phyloP scores from a whole-genome alignment of 2,797 vertebrate species.

The Moxostoma hubbsi region DNA sequence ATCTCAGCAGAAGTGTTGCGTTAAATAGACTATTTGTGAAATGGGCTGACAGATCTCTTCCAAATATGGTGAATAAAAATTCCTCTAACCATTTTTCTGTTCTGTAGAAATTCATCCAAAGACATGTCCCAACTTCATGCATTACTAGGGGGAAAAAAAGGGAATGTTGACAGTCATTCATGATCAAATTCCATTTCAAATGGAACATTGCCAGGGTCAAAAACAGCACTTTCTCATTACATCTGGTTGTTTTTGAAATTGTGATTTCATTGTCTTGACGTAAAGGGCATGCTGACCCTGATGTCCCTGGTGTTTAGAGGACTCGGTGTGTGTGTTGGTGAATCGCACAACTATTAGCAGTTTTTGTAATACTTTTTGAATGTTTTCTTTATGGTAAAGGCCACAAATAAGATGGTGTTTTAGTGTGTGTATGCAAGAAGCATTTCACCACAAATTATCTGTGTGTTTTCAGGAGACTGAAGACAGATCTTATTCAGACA shows the following conservation, averaged over 20 bases:
- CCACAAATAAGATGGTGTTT: not conserved
- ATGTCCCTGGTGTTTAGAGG: not conserved
- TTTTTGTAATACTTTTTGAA: no score
- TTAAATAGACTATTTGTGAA: not conserved
- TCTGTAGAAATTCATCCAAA: constrained; percentile 44
- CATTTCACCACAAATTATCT: not conserved
- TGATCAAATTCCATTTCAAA: not conserved
- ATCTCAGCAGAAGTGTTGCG: not conserved
- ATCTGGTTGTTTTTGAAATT: not conserved
- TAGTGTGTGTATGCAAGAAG: not conserved
- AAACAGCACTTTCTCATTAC: not conserved
- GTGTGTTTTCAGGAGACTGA: constrained; percentile 3
- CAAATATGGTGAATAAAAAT: constrained; percentile 22
- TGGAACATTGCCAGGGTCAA: not conserved
- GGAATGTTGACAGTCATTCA: not conserved
- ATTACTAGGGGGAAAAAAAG: not conserved
- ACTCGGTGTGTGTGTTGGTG: not conserved
- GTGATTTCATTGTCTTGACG: not conserved
- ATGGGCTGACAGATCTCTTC: not conserved
- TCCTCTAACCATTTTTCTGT: constrained; percentile 54
- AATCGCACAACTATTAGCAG: not conserved
- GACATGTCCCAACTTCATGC: constrained; percentile 32
- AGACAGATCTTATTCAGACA: not conserved
- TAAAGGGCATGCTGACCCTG: not conserved
- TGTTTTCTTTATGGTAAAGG: not conserved